These are phyloP conservation scores for Tringa solitaria DNA, from an alignment of 2,113 vertebrate genomes.

Conservation along the genomic window DNA sequence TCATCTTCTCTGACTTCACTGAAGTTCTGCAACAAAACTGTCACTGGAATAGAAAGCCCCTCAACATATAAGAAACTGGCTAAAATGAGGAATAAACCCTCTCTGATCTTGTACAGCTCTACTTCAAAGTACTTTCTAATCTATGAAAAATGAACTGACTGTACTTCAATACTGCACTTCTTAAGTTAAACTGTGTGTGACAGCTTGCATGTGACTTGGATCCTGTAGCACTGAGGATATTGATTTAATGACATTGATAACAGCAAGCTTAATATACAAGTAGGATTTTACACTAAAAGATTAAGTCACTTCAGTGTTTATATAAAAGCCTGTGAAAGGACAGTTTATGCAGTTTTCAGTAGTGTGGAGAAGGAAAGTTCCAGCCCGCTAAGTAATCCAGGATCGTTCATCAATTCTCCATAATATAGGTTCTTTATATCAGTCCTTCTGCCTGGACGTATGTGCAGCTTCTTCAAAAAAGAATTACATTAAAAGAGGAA, in stretches of 20 bases:
- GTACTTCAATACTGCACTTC: constrained; percentile 19
- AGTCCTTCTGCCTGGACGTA: neutral
- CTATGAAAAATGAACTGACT: constrained; percentile 12
- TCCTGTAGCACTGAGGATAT: neutral
- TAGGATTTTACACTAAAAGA: neutral
- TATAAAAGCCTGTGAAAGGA: neutral
- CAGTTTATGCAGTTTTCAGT: neutral
- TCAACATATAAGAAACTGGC: neutral
- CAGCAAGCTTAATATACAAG: constrained; percentile 28
- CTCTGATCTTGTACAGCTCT: constrained; percentile 21
- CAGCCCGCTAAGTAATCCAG: neutral
- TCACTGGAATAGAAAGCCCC: neutral
- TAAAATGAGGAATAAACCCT: constrained; percentile 3
- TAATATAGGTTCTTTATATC: neutral
- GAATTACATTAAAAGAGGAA: neutral
- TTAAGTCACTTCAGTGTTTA: constrained; percentile 24
- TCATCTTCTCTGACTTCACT: neutral
- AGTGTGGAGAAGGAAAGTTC: neutral
- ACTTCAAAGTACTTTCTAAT: constrained; percentile 10
- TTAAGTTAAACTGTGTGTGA: constrained; percentile 47
- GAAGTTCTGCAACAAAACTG: neutral
- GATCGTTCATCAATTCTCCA: neutral
- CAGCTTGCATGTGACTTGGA: constrained; percentile 8
- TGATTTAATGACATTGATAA: constrained; percentile 60
- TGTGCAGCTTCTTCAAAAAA: neutral